Evolutionary conservation across 2,888 invertebrate genomes (phyloP).

Genomic region (Drosophila parthenogenetica): DNA sequence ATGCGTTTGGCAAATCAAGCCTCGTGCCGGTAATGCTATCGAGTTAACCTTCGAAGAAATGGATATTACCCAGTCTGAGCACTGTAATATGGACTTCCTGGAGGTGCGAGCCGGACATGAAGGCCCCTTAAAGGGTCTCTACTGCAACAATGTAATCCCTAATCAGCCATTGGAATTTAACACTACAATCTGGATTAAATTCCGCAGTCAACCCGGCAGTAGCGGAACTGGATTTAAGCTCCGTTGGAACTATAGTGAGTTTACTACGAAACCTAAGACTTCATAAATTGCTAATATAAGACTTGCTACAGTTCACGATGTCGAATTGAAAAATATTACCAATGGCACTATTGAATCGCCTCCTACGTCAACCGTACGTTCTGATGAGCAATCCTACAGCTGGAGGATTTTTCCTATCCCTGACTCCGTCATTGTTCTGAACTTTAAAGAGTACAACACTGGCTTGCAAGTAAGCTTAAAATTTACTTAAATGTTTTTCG

Average conservation of each 20-base stretch:
- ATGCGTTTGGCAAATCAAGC: slow-evolving; percentile 90
- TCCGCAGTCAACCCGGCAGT: slow-evolving; percentile 88
- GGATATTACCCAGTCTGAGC: slow-evolving; percentile 89
- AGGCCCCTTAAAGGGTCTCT: slow-evolving; percentile 90
- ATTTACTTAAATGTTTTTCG: too few species aligned
- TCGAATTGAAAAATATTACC: slow-evolving; percentile 69
- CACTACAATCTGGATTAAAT: slow-evolving; percentile 90
- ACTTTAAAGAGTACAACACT: slow-evolving; percentile 75
- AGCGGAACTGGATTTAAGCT: slow-evolving; percentile 90
- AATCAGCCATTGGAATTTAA: slow-evolving; percentile 87
- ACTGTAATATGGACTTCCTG: slow-evolving; percentile 93
- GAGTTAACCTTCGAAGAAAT: slow-evolving; percentile 89
- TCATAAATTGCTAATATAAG: not conserved
- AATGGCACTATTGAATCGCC: slow-evolving; percentile 80
- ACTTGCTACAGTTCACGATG: slow-evolving; percentile 69
- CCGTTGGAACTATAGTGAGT: slow-evolving; percentile 89
- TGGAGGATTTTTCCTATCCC: slow-evolving; percentile 80
- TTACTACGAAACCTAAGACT: too few species aligned
- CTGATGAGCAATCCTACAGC: slow-evolving; percentile 68
- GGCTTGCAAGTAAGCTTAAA: slow-evolving; percentile 74
- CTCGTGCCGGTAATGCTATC: slow-evolving; percentile 89
- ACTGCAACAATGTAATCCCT: slow-evolving; percentile 88
- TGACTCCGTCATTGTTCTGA: slow-evolving; percentile 58
- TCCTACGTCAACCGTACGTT: slow-evolving; percentile 59
- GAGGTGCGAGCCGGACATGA: slow-evolving; percentile 89